Evolutionary conservation across 2,113 vertebrate species (phyloP).

Genomic region (Euleptes europaea): DNA sequence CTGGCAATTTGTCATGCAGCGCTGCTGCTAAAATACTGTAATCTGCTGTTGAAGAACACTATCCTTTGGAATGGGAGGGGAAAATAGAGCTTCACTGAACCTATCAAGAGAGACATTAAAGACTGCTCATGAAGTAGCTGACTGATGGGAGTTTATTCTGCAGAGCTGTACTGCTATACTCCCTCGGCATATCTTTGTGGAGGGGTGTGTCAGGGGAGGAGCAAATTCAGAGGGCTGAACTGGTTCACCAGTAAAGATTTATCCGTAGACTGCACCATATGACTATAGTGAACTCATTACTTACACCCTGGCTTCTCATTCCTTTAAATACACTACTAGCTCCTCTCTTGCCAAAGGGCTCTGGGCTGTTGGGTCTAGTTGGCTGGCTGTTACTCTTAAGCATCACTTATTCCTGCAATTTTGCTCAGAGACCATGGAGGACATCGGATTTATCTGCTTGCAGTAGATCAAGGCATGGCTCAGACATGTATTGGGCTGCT

Average conservation of each 20-base stretch:
- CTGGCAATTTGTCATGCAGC: neutral
- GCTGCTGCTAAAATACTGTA: conserved; percentile 20
- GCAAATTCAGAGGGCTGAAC: neutral
- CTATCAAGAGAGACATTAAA: conserved; percentile 3
- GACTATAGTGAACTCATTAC: too few species aligned
- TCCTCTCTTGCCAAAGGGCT: neutral
- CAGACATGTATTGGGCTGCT: neutral
- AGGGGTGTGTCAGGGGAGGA: neutral
- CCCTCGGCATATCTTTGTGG: neutral
- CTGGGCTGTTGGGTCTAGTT: neutral
- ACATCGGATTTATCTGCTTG: neutral
- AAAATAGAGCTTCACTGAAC: conserved; percentile 4
- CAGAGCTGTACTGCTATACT: neutral
- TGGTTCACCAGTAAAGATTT: neutral
- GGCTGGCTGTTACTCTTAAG: neutral
- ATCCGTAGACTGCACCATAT: neutral
- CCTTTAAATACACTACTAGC: neutral
- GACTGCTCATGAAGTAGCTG: neutral
- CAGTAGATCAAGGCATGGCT: neutral
- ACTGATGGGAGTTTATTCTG: neutral
- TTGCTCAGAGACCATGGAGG: neutral
- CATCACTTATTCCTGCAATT: neutral
- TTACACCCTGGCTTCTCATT: neutral
- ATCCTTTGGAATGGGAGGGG: neutral
- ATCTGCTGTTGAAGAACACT: neutral